Evolutionary conservation across 2,797 vertebrate genomes (phyloP).

Genomic region (Sebastes cheni): DNA sequence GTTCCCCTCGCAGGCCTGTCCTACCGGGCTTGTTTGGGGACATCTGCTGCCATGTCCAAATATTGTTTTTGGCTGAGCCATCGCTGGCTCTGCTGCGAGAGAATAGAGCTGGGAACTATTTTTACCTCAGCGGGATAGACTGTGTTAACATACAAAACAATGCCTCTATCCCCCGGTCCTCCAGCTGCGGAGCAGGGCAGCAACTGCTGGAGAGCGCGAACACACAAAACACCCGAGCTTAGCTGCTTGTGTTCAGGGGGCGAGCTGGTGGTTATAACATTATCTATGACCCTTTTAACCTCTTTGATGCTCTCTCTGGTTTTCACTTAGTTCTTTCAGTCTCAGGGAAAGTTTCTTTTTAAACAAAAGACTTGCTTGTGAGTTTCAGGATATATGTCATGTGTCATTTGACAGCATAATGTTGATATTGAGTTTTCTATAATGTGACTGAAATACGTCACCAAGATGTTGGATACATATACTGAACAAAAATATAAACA

Average conservation of each 20-base stretch:
- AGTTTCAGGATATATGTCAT: neutral
- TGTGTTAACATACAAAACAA: slow-evolving; percentile 79
- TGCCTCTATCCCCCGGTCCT: slow-evolving; percentile 56
- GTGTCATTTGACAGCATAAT: neutral
- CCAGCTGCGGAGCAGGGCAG: slow-evolving; percentile 68
- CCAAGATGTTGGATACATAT: slow-evolving; percentile 10
- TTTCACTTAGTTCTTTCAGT: neutral
- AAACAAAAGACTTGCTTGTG: neutral
- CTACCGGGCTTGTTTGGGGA: slow-evolving; percentile 74
- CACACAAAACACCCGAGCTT: slow-evolving; percentile 17
- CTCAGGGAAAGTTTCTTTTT: neutral
- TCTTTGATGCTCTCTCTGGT: slow-evolving; percentile 1
- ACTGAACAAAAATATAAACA: neutral
- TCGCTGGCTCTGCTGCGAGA: slow-evolving; percentile 59
- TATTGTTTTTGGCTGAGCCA: slow-evolving; percentile 79
- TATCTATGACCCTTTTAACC: slow-evolving; percentile 30
- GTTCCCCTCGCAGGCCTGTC: slow-evolving; percentile 61
- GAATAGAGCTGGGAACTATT: slow-evolving; percentile 77
- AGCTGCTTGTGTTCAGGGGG: neutral
- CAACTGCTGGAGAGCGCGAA: slow-evolving; percentile 24
- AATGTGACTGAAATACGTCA: neutral
- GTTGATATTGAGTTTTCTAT: neutral
- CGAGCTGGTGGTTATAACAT: slow-evolving; percentile 13
- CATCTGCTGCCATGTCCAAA: slow-evolving; percentile 82
- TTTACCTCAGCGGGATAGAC: slow-evolving; percentile 72